Evolutionary conservation across 1,140 invertebrate genomes (phyloP), one percentile per base, ranked within the genome.

Genomic region (Hermatobates lingyangjiaoensis): DNA sequence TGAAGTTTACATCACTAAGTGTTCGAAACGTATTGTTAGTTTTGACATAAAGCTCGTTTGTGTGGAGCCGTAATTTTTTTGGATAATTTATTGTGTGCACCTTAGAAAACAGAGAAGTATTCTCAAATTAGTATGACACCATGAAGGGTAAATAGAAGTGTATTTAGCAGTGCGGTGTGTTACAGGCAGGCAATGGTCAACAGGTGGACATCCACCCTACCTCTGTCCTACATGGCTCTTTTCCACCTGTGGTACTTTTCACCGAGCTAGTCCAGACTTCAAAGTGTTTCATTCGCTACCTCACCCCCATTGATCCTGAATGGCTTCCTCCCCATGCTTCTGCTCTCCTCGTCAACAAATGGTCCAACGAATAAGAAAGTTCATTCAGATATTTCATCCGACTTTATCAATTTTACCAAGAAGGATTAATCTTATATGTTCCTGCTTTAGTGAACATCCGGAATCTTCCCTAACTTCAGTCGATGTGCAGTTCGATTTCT

Each of bases 161-260:
- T 51, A 57, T 45, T 52, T 34, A 3, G 45, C 7, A 24, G 7
- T 25, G 7, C n/a, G 5, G 2, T 45, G 10, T 50, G 20, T 55
- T 71, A 27, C 61, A 80, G 80, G 60, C 81, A 46, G 70, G 72
- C 28, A 74, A 74, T 23, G 73, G 71, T 48, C 77, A 84, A 63
- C 64, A 71, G 21, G 80, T 85, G 4, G 64, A 71, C 28, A 83
- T 95, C 61, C 90, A 95, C 69, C 90, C 89, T 7, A 81, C 81
- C 18, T 87, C 86, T 12, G 73, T 74, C 44, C 64, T 93, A 40
- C 80, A 83, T 62, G 68, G 79, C 34, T 77, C 76, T 45, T 77
- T 81, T 58, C 83, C 87, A 0, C 70, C 75, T 24, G 80, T 77
- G 53, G 71, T 97, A n/a, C 68, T 96, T 5, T 98, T 86, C 65